Evolutionary conservation across 2,113 vertebrate genomes (phyloP).

Genomic region (Lamprologus sp.): DNA sequence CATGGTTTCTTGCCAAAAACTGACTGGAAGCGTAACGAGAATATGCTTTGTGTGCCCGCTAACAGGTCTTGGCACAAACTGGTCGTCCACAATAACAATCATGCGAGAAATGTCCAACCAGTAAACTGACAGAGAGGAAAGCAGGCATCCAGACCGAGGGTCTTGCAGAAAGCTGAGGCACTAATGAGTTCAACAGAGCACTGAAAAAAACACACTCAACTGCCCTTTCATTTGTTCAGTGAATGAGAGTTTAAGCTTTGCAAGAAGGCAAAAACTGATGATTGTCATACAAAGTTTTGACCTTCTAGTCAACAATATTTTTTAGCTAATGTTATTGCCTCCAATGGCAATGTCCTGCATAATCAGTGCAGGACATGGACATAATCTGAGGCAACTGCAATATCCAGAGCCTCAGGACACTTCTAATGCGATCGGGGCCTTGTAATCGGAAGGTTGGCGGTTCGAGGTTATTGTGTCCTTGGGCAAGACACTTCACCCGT

Average conservation of each 20-base stretch:
- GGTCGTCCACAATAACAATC: conserved; percentile 4
- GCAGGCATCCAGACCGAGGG: neutral
- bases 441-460: neutral
- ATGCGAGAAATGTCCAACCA: conserved; percentile 30
- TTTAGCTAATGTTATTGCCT: neutral
- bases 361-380: neutral
- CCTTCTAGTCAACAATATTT: neutral
- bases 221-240: conserved; percentile 24
- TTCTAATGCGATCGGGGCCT: neutral
- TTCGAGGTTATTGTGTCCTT: neutral
- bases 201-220: conserved; percentile 25
- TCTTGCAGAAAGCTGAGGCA: neutral
- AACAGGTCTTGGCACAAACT: neutral
- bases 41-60: conserved; percentile 18
- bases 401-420: neutral
- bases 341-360: neutral
- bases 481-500: neutral
- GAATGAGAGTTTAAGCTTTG: neutral
- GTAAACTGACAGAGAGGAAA: conserved; percentile 12
- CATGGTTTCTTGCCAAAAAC: conserved; percentile 22
- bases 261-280: neutral
- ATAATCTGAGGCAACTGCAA: neutral
- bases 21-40: conserved; percentile 25
- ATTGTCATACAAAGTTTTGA: neutral
- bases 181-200: conserved; percentile 47